These are phyloP conservation scores for Colaptes auratus DNA, from an alignment of 2,113 vertebrate genomes.

Conservation along the genomic window DNA sequence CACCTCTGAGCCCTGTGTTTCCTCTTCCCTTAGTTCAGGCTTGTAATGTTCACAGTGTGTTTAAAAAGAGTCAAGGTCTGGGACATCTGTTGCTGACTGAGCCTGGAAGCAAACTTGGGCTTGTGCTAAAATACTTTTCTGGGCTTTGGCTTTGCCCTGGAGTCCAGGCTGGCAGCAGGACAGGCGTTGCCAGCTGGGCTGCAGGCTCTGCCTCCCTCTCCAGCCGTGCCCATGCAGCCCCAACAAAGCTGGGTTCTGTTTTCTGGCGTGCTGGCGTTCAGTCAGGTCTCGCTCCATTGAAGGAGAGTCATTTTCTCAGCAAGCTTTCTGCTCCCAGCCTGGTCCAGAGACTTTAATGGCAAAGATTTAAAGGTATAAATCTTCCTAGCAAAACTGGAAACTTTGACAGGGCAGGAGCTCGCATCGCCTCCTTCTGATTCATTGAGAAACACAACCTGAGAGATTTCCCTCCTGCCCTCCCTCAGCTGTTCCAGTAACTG, in stretches of 20 bases:
- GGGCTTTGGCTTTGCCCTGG: neutral
- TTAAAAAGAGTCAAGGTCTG: neutral
- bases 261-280: accelerated
- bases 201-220: neutral
- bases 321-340: neutral
- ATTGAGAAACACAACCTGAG: neutral
- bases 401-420: neutral
- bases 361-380: neutral
- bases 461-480: neutral
- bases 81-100: neutral
- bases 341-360: neutral
- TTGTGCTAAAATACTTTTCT: neutral
- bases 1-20: accelerated
- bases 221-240: neutral
- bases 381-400: neutral
- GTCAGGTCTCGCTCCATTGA: neutral
- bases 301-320: neutral
- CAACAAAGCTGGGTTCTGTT: neutral
- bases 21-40: neutral
- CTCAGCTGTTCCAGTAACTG: neutral
- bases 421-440: neutral
- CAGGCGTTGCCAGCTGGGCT: neutral
- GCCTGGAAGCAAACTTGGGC: neutral
- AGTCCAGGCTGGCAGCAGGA: neutral
- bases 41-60: accelerated